Evolutionary conservation across 1,140 invertebrate genomes (phyloP).

Genomic region (Conus betulinus): DNA sequence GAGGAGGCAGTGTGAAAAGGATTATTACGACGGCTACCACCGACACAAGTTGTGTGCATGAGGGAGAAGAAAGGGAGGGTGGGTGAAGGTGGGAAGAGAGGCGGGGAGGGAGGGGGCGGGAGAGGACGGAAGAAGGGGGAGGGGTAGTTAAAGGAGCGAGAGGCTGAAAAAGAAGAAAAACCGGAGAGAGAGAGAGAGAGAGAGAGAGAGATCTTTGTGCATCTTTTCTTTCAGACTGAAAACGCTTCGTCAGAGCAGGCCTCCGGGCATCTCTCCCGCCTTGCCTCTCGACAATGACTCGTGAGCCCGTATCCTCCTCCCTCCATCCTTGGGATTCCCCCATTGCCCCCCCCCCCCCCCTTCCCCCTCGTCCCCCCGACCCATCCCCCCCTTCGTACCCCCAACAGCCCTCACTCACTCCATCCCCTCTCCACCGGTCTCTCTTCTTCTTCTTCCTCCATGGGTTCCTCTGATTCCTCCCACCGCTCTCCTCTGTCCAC

Average conservation of each 20-base stretch:
- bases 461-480: no score
- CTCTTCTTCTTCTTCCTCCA: no score
- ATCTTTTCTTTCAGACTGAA: not conserved
- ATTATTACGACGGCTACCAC: no score
- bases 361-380: not conserved
- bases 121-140: no score
- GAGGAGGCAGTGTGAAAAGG: no score
- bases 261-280: not conserved
- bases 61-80: no score
- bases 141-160: not conserved
- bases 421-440: not conserved
- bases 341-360: not conserved
- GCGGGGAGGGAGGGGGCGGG: no score
- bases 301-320: not conserved
- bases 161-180: not conserved
- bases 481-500: no score
- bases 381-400: not conserved
- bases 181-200: not conserved
- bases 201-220: not conserved
- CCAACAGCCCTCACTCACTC: not conserved
- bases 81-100: no score
- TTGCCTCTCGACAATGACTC: slow-evolving; percentile 13
- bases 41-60: no score
- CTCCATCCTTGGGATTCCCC: not conserved
- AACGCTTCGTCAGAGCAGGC: slow-evolving; percentile 15